Conservation (phyloP, 1,140 invertebrate species). For the Oryctes rhinoceros region DNA sequence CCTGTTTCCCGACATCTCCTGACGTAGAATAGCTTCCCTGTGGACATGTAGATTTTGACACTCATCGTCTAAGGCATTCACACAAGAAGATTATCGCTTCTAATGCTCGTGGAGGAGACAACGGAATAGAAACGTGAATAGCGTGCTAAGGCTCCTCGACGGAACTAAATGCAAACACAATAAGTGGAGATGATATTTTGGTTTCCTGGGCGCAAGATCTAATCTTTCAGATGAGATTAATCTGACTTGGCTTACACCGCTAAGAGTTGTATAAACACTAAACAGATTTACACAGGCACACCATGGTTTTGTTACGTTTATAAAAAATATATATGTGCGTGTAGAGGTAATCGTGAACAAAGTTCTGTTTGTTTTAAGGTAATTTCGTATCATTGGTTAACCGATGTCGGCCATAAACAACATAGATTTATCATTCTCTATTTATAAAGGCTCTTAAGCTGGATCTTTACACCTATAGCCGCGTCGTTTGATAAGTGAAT, state of each 20-base stretch:
- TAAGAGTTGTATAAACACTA: neutral
- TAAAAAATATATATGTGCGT: neutral
- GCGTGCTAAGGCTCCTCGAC: neutral
- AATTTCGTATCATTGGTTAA: conserved; percentile 8
- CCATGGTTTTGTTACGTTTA: neutral
- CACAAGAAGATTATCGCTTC: neutral
- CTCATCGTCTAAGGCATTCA: neutral
- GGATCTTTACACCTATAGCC: conserved; percentile 4
- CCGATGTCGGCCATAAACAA: conserved; percentile 12
- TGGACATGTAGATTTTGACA: conserved; percentile 14
- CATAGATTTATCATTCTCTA: conserved; percentile 9
- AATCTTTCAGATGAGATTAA: neutral
- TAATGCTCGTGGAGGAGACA: neutral
- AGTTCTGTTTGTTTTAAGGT: conserved; percentile 33
- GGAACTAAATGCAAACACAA: neutral
- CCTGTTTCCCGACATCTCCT: conserved; percentile 12
- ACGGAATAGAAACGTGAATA: neutral
- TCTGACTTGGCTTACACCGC: neutral
- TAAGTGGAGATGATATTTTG: neutral
- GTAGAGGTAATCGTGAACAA: neutral
- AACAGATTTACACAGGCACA: neutral
- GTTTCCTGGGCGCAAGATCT: neutral
- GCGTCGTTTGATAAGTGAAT: neutral
- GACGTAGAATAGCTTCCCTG: conserved; percentile 19
- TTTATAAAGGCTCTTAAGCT: conserved; percentile 22